Evolutionary conservation across 1,140 invertebrate species (phyloP), one percentile per base, ranked within the genome.

Genomic region (Drosophila grimshawi): DNA sequence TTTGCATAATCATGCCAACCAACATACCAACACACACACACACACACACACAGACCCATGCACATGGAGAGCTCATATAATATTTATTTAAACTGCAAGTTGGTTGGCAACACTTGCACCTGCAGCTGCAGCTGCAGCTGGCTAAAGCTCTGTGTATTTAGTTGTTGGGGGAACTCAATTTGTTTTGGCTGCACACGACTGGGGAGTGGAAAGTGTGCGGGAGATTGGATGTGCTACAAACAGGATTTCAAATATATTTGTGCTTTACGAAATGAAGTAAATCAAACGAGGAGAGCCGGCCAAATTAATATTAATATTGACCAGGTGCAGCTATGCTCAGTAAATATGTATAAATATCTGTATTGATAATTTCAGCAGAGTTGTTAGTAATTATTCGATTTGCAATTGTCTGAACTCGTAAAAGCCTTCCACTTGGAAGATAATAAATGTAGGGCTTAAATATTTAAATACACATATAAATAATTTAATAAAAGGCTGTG

Each of bases 41-140:
- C 39, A 68, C 11, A 51, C 61, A 69, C 60, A 71, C 59, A 77
- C 39, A 68, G 10, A 51, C 43, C 52, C 19, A 30, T 29, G 35
- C 37, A 66, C 10, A 57, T 46, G 75, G 52, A 76, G 35, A 66
- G 77, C 85, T 79, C 78, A 85, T 90, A 79, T 71, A 89, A 89
- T 89, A 89, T 90, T 89, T 90, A 85, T 89, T 76, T 56, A 89
- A 89, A 89, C 62, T 78, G 71, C 82, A 86, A 86, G 79, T 72
- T 67, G 64, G 67, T 52, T 62, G 68, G 78, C 67, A 82, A 88
- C 71, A 70, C 80, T 83, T 78, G 77, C 70, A 51, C 32, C 39
- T 48, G 41, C 43, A 71, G 37, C 32, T 70, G 62, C 48, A 72
- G 49, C 63, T 19, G 19, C n/a, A n/a, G n/a, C 29, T 51, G 41